These are phyloP conservation scores for Periophthalmus magnuspinnatus DNA, from an alignment of 2,797 vertebrate genomes.

Conservation along the genomic window DNA sequence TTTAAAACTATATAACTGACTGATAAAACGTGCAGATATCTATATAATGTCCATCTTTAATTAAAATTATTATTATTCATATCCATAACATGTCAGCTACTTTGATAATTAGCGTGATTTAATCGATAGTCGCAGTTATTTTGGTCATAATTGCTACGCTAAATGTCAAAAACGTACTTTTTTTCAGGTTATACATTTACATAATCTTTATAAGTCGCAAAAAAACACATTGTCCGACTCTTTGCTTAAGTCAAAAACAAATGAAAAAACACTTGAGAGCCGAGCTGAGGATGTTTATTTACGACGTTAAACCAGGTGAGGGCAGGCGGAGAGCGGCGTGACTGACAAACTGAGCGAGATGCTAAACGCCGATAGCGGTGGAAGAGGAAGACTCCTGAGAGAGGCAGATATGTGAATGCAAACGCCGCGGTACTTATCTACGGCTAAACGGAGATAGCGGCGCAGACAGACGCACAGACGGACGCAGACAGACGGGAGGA, in stretches of 20 bases:
- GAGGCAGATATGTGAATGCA: conserved; percentile 54
- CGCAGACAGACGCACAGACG: background rate
- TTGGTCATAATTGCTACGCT: too few species aligned
- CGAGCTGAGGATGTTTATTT: background rate
- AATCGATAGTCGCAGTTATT: too few species aligned
- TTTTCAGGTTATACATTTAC: background rate
- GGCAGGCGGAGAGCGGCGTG: conserved; percentile 22
- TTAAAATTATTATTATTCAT: too few species aligned
- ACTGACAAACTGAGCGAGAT: conserved; percentile 56
- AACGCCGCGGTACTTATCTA: conserved; percentile 58
- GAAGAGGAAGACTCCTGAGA: conserved; percentile 53
- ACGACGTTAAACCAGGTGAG: background rate
- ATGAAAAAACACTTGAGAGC: background rate
- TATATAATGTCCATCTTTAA: too few species aligned
- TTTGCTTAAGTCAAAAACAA: background rate
- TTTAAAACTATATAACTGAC: too few species aligned
- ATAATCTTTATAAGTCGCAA: background rate
- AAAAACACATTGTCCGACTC: background rate
- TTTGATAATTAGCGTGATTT: too few species aligned
- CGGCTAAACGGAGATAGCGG: conserved; percentile 37
- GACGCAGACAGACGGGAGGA: conserved; percentile 22
- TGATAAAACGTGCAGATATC: too few species aligned
- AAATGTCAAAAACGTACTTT: too few species aligned
- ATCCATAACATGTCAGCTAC: too few species aligned
- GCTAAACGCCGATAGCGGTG: conserved; percentile 34